A percentile compares a stretch with the other conserved stretches of the same genome.
Conservation (phyloP, 2,113 vertebrate genomes). For the Synodontis membranacea region DNA sequence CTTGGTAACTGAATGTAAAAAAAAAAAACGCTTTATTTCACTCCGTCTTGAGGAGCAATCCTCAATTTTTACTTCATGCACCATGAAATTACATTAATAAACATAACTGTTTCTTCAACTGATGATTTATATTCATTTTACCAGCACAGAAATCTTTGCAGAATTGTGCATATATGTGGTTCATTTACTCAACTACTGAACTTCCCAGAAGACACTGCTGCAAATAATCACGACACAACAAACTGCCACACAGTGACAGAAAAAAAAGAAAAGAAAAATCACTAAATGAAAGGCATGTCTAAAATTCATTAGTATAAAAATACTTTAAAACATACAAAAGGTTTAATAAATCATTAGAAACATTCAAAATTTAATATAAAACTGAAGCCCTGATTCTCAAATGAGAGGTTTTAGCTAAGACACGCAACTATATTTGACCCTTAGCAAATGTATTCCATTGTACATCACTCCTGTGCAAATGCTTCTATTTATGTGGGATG, state of each 20-base stretch:
- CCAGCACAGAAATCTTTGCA: background rate
- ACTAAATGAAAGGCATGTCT: background rate
- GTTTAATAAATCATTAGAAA: background rate
- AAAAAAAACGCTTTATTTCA: conserved; percentile 28
- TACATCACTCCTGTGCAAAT: conserved; percentile 23
- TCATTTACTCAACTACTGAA: background rate
- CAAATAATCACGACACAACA: background rate
- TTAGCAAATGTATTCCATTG: background rate
- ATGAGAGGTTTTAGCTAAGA: background rate
- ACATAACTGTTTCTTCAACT: background rate
- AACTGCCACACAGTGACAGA: background rate
- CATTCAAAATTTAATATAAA: background rate
- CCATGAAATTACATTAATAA: background rate
- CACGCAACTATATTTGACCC: background rate
- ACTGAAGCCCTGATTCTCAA: conserved; percentile 20
- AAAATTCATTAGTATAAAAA: conserved; percentile 33
- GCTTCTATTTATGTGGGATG: background rate
- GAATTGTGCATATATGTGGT: background rate
- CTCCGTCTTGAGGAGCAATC: background rate
- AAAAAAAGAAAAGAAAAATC: background rate
- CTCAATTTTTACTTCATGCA: conserved; percentile 18
- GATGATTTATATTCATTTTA: background rate
- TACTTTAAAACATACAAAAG: background rate
- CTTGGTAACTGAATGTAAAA: background rate
- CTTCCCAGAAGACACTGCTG: background rate